Evolutionary conservation across 2,113 vertebrate species (phyloP), one percentile per base, ranked within the genome.

Genomic region (Vidua macroura): DNA sequence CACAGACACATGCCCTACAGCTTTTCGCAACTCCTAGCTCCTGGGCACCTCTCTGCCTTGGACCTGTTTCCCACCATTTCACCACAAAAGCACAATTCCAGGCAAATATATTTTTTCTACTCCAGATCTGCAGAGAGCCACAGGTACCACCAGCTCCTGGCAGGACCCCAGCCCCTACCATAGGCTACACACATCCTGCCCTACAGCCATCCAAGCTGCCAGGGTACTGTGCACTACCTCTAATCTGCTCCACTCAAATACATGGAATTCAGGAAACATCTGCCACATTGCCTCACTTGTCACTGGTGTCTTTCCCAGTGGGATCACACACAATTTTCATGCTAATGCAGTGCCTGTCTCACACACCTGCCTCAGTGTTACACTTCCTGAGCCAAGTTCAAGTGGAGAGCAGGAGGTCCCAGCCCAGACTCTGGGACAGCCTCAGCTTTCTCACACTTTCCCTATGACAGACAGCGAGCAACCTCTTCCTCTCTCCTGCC

Each of bases 1-100:
- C 12, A 2, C 4, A 3, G 4, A 43, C 15, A 15, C 9, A 13
- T 11, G 2, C 6, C 16, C 46, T 35, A 6, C 21, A 17, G 85
- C 80, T 73, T 31, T 60, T 68, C 1, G 0, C 31, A 44, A 8
- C 24, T 31, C 19, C 55, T 12, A 22, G 52, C 43, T 53, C 52
- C 66, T 12, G 46, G 13, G 21, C 53, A 24, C 21, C 30, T 33
- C 64, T 68, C 59, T 60, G 48, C 28, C 60, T 80, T 77, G 39
- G 27, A 70, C 33, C 33, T 59, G 33, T 55, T 86, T 77, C 74
- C 56, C 52, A 72, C 39, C 44, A 64, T 52, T 63, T 67, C 52
- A 93, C 60, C 85, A 90, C 48, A 91, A 73, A 81, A 51, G 51
- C 41, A 72, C 48, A 91, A 41, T 33, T 87, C 72, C 78, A 85